Evolutionary conservation across 2,797 vertebrate species (phyloP), one percentile per base, ranked within the genome.

Genomic region (Oryzias dopingdopingensis): DNA sequence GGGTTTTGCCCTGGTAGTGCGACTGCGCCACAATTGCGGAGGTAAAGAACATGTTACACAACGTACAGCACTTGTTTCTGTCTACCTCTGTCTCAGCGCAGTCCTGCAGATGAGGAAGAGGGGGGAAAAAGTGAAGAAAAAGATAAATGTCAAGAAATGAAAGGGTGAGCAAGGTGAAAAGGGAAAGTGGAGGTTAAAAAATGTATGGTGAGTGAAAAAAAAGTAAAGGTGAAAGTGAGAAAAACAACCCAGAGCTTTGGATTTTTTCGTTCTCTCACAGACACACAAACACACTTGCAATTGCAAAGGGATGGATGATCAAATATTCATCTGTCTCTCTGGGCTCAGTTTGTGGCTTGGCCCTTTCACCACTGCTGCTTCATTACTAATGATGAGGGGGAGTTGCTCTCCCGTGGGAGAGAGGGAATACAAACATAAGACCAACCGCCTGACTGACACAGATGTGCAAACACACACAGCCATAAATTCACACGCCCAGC

Each of bases 21-120:
- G 92, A 93, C 87, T 93, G 92, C 48, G 93, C 93, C 73, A 94
- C 93, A 1, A 94, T 92, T 46, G 93, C 92, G 0, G 93, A 94
- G 49, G 92, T 94, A 89, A 94, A 94, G 86, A 94, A 93, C 93
- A 94, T 94, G 73, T 94, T 93, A 79, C 93, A 94, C 77, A 94
- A 87, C 4, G 92, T 94, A 56, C 93, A 94, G 81, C 92, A 93
- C 81, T 94, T 94, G 83, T 94, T 93, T 65, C 89, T 90, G 88
- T 94, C 93, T 75, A 94, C 93, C 73, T 93, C 91, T 40, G 91
- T 91, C 66, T 93, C 93, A 41, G 91, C 90, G 56, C 92, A 93
- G 74, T 93, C 93, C 93, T 94, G 37, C 65, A 74, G 70, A 65
- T 52, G 49, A 49, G 78, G 42, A 68, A 67, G 46, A 75, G 29